Conservation (phyloP, 2,797 vertebrate species). For the Otolemur crassicaudatus region DNA sequence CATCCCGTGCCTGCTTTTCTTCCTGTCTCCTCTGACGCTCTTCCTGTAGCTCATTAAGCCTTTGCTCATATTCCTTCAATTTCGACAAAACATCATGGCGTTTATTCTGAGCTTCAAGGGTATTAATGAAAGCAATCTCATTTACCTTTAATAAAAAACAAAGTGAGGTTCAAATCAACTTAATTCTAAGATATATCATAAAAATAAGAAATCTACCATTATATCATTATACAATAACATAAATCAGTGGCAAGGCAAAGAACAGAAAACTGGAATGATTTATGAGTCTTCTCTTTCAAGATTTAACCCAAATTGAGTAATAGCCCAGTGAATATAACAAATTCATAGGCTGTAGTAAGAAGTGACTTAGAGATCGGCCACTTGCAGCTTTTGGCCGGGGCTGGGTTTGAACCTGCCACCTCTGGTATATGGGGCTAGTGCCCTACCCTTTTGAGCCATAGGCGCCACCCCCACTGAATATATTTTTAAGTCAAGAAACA, state of each 20-base stretch:
- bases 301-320: neutral
- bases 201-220: conserved; percentile 32
- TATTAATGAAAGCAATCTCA: conserved; percentile 99
- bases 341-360: neutral
- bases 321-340: neutral
- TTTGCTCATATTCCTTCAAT: conserved; percentile 97
- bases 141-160: conserved; percentile 92
- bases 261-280: conserved; percentile 15
- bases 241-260: neutral
- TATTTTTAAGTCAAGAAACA: conserved; percentile 18
- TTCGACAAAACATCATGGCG: conserved; percentile 98
- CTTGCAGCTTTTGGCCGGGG: no score
- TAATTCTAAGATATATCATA: neutral
- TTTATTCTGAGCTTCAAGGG: conserved; percentile 98
- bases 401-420: no score
- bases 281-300: neutral
- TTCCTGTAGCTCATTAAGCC: conserved; percentile 97
- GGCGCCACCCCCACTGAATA: neutral
- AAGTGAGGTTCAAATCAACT: conserved; percentile 42
- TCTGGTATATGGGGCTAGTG: no score
- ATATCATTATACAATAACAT: neutral
- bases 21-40: conserved; percentile 97
- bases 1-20: conserved; percentile 98
- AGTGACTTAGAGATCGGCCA: neutral
- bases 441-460: no score